phyloP scores from a whole-genome alignment of 2,797 vertebrate species.

The Morus bassanus region DNA sequence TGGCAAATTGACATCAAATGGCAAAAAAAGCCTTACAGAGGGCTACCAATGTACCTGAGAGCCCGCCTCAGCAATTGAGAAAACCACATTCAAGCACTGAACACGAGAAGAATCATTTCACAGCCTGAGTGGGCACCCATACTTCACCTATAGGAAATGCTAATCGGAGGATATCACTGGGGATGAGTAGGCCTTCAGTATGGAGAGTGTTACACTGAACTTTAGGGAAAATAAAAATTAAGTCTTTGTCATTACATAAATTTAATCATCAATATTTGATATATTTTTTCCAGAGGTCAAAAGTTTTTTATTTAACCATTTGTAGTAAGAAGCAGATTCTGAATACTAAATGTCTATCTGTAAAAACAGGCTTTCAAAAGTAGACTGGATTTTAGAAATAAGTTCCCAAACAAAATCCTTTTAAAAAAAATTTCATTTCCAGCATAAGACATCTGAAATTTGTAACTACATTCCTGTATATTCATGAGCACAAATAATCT shows the following conservation, averaged over 20 bases:
- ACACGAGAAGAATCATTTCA: neutral
- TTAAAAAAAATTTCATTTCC: fast-evolving
- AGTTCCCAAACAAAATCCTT: neutral
- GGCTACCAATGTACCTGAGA: fast-evolving
- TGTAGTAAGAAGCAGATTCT: neutral
- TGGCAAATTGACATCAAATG: neutral
- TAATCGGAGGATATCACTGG: neutral
- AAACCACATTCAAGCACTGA: neutral
- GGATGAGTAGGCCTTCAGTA: neutral
- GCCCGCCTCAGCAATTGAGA: fast-evolving
- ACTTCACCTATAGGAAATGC: neutral
- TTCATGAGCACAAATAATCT: neutral
- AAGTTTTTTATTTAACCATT: neutral
- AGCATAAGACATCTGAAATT: neutral
- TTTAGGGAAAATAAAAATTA: neutral
- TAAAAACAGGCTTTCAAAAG: neutral
- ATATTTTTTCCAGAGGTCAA: neutral
- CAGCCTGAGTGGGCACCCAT: neutral
- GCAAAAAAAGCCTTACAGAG: neutral
- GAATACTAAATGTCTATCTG: neutral
- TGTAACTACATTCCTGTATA: neutral
- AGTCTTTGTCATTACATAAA: neutral
- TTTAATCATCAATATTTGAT: neutral
- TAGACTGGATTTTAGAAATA: neutral
- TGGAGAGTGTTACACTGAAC: neutral